Evolutionary conservation across 2,797 vertebrate species (phyloP).

Genomic region (Borostomias antarcticus): DNA sequence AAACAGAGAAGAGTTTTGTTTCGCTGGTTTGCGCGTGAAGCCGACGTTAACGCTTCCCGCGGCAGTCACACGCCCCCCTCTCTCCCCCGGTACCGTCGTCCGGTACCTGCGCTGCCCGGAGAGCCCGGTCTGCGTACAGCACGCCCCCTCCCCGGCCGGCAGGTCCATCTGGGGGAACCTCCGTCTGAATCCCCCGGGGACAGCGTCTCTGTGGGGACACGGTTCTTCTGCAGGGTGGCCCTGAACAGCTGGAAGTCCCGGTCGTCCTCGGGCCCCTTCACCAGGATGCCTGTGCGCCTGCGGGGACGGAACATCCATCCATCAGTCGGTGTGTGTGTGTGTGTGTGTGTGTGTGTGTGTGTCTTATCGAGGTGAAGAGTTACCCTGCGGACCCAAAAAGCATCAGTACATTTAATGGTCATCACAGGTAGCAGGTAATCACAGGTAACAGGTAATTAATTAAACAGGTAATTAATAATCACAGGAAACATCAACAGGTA

Average conservation of each 20-base stretch:
- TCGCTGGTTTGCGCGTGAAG: no score
- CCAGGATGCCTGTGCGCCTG: slow-evolving; percentile 66
- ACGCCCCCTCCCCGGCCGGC: slow-evolving; percentile 49
- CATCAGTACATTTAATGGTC: no score
- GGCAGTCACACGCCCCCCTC: no score
- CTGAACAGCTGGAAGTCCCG: slow-evolving; percentile 55
- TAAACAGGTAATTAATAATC: not conserved
- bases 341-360: not conserved
- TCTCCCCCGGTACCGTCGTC: no score
- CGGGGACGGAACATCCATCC: not conserved
- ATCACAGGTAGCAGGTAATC: no score
- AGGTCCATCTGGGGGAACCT: slow-evolving; percentile 59
- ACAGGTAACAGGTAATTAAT: not conserved
- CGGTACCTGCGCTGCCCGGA: slow-evolving; percentile 70
- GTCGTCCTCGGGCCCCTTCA: slow-evolving; percentile 58
- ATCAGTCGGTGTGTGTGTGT: no score
- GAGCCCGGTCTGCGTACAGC: slow-evolving; percentile 67
- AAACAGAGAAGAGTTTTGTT: no score
- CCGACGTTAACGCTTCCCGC: not conserved
- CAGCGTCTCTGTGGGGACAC: slow-evolving; percentile 39
- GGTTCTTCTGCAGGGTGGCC: slow-evolving; percentile 37
- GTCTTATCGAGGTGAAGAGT: not conserved
- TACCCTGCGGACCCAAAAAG: no score
- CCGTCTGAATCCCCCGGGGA: slow-evolving; percentile 34
- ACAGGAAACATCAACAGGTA: not conserved